A percentile compares a stretch with the other conserved stretches of the same genome.
Evolutionary conservation across 2,797 vertebrate species (phyloP).

Genomic region (Gallirallus australis): DNA sequence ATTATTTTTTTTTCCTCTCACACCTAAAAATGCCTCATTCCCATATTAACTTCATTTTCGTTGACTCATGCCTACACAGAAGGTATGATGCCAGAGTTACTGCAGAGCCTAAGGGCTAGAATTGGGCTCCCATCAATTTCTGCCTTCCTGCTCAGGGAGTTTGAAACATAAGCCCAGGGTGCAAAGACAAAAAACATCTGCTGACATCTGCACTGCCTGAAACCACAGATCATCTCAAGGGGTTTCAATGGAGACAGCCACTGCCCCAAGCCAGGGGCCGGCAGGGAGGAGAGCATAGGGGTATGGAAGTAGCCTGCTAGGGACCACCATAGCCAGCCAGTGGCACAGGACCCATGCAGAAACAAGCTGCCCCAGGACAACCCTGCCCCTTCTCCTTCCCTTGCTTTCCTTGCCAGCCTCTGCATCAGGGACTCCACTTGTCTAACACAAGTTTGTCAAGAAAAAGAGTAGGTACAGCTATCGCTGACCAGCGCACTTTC

Average conservation of each 20-base stretch:
- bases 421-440: not conserved
- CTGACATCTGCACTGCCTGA: not conserved
- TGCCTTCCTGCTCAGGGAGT: not conserved
- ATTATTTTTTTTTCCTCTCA: not conserved
- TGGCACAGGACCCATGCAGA: accelerated
- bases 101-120: not conserved
- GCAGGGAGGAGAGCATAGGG: not conserved
- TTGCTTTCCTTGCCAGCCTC: not conserved
- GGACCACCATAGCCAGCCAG: not conserved
- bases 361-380: not conserved
- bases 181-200: not conserved
- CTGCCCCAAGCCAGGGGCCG: not conserved
- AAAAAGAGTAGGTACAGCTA: not conserved
- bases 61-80: not conserved
- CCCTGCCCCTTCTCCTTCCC: not conserved
- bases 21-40: not conserved
- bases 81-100: not conserved
- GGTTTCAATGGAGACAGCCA: not conserved
- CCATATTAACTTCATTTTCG: not conserved
- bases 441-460: not conserved
- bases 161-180: not conserved
- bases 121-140: not conserved
- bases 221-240: not conserved
- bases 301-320: not conserved
- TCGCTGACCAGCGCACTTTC: not conserved